Evolutionary conservation across 2,113 vertebrate species (phyloP).

Genomic region (Sclerurus mexicanus): DNA sequence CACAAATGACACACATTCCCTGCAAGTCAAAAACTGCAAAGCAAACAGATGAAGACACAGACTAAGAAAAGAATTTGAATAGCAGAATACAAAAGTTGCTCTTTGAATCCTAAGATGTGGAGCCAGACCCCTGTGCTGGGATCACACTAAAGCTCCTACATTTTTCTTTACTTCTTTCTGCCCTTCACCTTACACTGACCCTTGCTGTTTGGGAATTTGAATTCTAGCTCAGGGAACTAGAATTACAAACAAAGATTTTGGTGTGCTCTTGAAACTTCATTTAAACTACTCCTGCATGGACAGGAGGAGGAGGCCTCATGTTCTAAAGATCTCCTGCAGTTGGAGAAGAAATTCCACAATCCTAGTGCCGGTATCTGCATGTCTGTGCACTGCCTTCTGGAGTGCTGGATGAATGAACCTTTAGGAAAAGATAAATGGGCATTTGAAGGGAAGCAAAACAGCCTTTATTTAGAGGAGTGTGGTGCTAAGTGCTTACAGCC

Average conservation of each 20-base stretch:
- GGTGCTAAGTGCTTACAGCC: background rate
- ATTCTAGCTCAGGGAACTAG: background rate
- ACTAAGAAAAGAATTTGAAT: background rate
- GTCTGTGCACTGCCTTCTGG: background rate
- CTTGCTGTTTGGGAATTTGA: background rate
- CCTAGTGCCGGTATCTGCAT: background rate
- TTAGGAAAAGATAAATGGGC: background rate
- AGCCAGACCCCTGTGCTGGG: background rate
- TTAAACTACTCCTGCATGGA: background rate
- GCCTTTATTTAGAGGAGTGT: background rate
- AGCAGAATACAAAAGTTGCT: background rate
- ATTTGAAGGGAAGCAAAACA: background rate
- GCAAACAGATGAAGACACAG: constrained; percentile 8
- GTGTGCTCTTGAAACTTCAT: background rate
- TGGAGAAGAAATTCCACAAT: background rate
- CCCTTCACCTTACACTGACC: background rate
- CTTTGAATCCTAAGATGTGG: background rate
- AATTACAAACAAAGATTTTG: background rate
- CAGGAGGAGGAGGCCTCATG: background rate
- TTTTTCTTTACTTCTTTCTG: background rate
- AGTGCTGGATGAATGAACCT: background rate
- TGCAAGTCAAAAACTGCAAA: background rate
- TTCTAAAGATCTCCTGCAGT: background rate
- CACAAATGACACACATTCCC: background rate
- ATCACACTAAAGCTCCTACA: background rate